Evolutionary conservation across 2,113 vertebrate species (phyloP).

Genomic region (Oncorhynchus mykiss): DNA sequence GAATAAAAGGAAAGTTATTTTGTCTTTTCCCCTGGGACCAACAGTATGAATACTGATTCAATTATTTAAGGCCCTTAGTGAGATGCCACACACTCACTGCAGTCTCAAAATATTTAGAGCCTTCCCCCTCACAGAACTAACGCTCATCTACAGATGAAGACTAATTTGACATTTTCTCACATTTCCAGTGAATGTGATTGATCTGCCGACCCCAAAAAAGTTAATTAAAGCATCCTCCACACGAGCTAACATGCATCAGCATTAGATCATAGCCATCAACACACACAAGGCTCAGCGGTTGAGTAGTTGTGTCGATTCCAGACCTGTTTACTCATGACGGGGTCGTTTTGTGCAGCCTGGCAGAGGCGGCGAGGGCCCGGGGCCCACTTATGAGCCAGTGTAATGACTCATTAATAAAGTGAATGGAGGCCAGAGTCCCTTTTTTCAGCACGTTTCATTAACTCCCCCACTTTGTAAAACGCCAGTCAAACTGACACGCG

Average conservation of each 20-base stretch:
- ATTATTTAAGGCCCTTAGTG: no score
- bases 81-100: no score
- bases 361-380: background rate
- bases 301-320: conserved; percentile 6
- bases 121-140: background rate
- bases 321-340: conserved; percentile 18
- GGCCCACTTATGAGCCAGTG: conserved; percentile 40
- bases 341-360: conserved; percentile 34
- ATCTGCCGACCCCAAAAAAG: background rate
- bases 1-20: no score
- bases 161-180: background rate
- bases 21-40: no score
- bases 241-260: conserved; percentile 24
- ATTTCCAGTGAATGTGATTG: background rate
- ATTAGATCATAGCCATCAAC: no score
- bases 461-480: conserved; percentile 46
- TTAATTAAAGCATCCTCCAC: background rate
- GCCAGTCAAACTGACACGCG: conserved; percentile 46
- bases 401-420: conserved; percentile 66
- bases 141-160: background rate
- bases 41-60: no score
- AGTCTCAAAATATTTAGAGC: background rate
- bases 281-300: background rate
- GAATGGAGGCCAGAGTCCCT: conserved; percentile 44
- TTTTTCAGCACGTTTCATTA: conserved; percentile 63